These are phyloP conservation scores for Chaetophractus vellerosus DNA, from an alignment of 2,797 vertebrate genomes.

Conservation along the genomic window DNA sequence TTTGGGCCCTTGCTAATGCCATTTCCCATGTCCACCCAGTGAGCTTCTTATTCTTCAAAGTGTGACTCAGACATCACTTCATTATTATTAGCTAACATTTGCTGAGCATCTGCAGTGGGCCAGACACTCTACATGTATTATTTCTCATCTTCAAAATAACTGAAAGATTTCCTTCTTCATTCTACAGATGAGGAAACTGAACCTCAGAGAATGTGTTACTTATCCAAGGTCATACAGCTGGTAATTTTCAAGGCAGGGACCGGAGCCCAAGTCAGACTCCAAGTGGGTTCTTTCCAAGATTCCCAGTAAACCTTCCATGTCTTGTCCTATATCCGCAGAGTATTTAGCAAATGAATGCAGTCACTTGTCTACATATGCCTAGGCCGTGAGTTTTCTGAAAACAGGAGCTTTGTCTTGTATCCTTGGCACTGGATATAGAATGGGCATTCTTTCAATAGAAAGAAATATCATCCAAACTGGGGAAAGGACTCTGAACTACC, in stretches of 20 bases:
- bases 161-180: not conserved
- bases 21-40: not conserved
- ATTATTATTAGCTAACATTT: not conserved
- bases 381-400: not conserved
- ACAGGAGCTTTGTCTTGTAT: no score
- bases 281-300: fast-evolving
- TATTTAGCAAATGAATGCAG: not conserved
- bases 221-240: not conserved
- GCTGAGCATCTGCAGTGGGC: not conserved
- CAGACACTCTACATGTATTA: not conserved
- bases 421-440: not conserved
- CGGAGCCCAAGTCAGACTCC: not conserved
- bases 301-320: not conserved
- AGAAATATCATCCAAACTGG: not conserved
- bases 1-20: not conserved
- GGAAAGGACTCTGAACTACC: not conserved
- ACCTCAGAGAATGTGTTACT: not conserved
- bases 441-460: not conserved
- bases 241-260: not conserved
- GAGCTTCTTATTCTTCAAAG: not conserved
- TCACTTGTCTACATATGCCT: not conserved
- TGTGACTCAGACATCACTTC: not conserved
- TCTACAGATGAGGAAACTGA: not conserved
- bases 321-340: not conserved
- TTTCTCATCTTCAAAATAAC: not conserved